Evolutionary conservation across 2,888 invertebrate genomes (phyloP), one percentile per base, ranked within the genome.

Genomic region (Ectemnius continuus): DNA sequence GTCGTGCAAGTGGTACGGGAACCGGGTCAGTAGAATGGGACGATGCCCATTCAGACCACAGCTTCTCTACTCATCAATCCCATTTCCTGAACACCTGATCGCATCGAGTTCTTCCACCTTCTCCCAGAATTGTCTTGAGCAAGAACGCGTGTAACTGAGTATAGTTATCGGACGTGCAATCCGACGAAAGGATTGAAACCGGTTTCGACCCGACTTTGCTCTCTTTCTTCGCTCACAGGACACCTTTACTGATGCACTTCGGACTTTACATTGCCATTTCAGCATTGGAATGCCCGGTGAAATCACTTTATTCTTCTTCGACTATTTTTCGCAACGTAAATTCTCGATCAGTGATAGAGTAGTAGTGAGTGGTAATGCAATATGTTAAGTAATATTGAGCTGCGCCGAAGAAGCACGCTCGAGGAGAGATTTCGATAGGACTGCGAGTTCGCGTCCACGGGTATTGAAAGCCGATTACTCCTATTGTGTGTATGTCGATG

Each of bases 1-100:
- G 36, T 6, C 36, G 36, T 11, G 36, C 36, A 36, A 36, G 8
- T 36, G 36, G 36, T 36, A 8, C 36, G 36, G 36, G 66, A 79
- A 79, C 67, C 72, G 70, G 72, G 70, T 76, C 76, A 70, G 26
- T 23, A 59, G 68, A 81, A 75, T 73, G 66, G 67, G 62, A 65
- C 48, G 61, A 63, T 70, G 73, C 67, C 70, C 70, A 61, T 73
- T 76, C 70, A 61, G 61, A 77, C 73, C 70, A 70, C 73, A 67
- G 73, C 75, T 76, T 73, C 61, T 48, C 52, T 48, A 59, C 46
- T 61, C 66, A 75, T 73, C 77, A 70, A 47, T 60, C 69, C 74
- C 75, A 76, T 81, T 81, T 79, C 74, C 73, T 70, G 68, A 66
- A 67, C 23, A 65, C 45, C 65, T 59, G 71, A 56, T 26, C 60